Evolutionary conservation across 2,888 invertebrate species (phyloP).

Genomic region (Cheilosia vernalis): DNA sequence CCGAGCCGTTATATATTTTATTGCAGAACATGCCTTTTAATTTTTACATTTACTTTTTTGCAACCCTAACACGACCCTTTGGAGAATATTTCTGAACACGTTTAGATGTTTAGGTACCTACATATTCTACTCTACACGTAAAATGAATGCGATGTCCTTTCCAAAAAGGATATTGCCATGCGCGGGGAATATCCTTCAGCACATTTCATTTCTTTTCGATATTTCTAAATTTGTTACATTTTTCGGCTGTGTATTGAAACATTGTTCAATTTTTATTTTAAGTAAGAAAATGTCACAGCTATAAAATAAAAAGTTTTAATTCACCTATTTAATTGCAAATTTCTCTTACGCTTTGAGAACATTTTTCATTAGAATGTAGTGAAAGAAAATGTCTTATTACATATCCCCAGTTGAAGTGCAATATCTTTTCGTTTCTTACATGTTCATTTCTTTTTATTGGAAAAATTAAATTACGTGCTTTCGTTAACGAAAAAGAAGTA

Average conservation of each 20-base stretch:
- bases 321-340: conserved; percentile 6
- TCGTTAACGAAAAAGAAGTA: conserved; percentile 1
- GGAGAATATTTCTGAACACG: conserved; percentile 11
- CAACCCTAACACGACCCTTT: too few relatives aligned
- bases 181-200: conserved; percentile 29
- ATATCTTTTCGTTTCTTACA: conserved; percentile 17
- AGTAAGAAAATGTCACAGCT: conserved; percentile 59
- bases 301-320: conserved; percentile 16
- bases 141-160: conserved; percentile 22
- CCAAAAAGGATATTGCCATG: conserved; percentile 54
- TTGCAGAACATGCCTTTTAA: too few relatives aligned
- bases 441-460: conserved; percentile 5
- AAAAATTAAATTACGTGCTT: conserved; percentile 30
- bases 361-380: conserved; percentile 52
- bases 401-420: conserved; percentile 37
- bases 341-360: conserved; percentile 31
- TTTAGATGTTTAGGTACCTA: conserved; percentile 8
- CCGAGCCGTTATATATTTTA: too few relatives aligned
- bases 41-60: too few relatives aligned
- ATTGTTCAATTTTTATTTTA: conserved; percentile 67
- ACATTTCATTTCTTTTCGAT: conserved; percentile 60
- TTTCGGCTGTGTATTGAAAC: conserved; percentile 60
- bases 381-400: conserved; percentile 26
- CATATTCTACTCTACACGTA: not conserved
- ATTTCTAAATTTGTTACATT: conserved; percentile 62